These are phyloP conservation scores for Heliconius congener DNA, from an alignment of 1,140 invertebrate species.

Conservation along the genomic window DNA sequence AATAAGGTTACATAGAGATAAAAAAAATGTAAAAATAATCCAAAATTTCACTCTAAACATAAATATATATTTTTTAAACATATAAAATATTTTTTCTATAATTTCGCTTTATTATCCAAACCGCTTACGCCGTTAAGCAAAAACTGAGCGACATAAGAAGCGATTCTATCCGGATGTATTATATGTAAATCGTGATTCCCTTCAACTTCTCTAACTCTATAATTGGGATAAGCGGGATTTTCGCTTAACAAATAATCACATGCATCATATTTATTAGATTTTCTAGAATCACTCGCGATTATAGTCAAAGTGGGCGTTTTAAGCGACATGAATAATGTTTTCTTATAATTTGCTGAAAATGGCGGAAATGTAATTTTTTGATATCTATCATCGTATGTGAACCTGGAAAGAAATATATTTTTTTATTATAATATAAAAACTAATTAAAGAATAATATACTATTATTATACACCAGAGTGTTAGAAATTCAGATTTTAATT, in stretches of 20 bases:
- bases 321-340: conserved; percentile 40
- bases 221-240: conserved; percentile 42
- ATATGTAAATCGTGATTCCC: conserved; percentile 61
- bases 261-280: conserved; percentile 29
- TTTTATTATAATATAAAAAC: no score
- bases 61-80: background rate
- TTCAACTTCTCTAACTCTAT: conserved; percentile 41
- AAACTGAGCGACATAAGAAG: conserved; percentile 49
- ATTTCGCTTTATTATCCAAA: conserved; percentile 53
- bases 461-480: no score
- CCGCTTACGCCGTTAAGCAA: conserved; percentile 51
- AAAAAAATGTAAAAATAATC: background rate
- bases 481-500: no score
- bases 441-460: no score
- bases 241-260: conserved; percentile 53
- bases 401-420: conserved; percentile 47
- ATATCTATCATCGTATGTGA: conserved; percentile 57
- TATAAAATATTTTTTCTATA: conserved; percentile 36
- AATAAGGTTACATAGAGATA: background rate
- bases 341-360: conserved; percentile 43
- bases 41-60: background rate
- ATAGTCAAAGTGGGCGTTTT: conserved; percentile 46
- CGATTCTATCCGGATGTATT: conserved; percentile 48
- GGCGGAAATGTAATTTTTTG: conserved; percentile 42
- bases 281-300: conserved; percentile 37